phyloP scores from a whole-genome alignment of 2,797 vertebrate species.

The Kryptopterus vitreolus region DNA sequence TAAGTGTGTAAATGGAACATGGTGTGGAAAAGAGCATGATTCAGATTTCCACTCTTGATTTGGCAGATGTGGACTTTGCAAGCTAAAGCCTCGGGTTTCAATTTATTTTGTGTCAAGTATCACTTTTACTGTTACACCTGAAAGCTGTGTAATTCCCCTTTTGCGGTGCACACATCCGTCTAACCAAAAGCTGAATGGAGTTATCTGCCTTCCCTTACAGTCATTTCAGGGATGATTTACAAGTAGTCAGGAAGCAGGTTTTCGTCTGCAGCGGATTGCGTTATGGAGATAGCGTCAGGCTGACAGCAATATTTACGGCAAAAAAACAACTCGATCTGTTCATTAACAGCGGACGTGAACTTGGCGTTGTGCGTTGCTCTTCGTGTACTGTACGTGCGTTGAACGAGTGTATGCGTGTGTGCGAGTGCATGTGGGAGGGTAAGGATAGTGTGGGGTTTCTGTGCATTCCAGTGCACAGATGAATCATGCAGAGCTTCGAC shows the following conservation, averaged over 20 bases:
- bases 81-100: constrained; percentile 11
- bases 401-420: constrained; percentile 1
- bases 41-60: constrained; percentile 7
- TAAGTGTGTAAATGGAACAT: neutral
- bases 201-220: constrained; percentile 13
- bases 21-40: neutral
- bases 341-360: constrained; percentile 36
- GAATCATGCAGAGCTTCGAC: constrained; percentile 33
- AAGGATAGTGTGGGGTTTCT: constrained; percentile 35
- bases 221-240: constrained; percentile 43
- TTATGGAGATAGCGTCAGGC: constrained; percentile 23
- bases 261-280: constrained; percentile 26
- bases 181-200: constrained; percentile 9
- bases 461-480: constrained; percentile 36
- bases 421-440: constrained; percentile 17
- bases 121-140: constrained; percentile 20
- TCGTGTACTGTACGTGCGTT: no score
- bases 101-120: constrained; percentile 15
- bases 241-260: constrained; percentile 36
- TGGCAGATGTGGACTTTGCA: constrained; percentile 22
- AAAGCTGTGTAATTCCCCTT: constrained; percentile 32
- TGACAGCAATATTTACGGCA: constrained; percentile 21
- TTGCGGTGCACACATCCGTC: neutral
- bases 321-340: constrained; percentile 29
- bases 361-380: neutral